Evolutionary conservation across 2,888 invertebrate genomes (phyloP), one percentile per base, ranked within the genome.

Genomic region (Drosophila ochracea): DNA sequence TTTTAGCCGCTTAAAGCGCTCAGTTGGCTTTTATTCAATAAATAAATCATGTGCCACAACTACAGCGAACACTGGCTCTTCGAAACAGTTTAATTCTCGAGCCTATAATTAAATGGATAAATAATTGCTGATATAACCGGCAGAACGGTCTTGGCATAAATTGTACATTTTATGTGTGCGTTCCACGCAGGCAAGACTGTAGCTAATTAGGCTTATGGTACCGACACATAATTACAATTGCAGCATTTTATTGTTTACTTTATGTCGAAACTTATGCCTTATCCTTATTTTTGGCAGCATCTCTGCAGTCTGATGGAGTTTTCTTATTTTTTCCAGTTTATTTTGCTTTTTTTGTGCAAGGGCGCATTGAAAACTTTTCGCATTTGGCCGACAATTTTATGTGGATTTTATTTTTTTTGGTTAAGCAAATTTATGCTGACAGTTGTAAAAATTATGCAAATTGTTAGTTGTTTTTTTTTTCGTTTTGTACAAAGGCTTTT

Each of bases 231-330:
- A 85, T 84, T 72, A 72, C 81, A 84, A 84, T 86, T 81, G 79
- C 59, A 75, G 58, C 84, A 76, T 77, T 86, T 79, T 69, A 84
- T 81, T 78, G 83, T 80, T 80, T 74, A 82, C 80, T 84, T 84
- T 86, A 84, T 86, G 74, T 60, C 58, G 30, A 76, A 85, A 85
- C 79, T 84, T 84, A 16, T 13, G 39, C 39, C 31, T 31, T 10
- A 10, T 31, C 41, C 64, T 62, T 43, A 47, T 25, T 41, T 39
- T 57, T 63, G n/a, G 25, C 50, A 53, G 11, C 53, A 35, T 52
- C 21, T 57, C 25, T 3, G 21, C 19, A 37, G 43, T 31, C 53
- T 19, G 28, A 39, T 47, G 39, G 43, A 64, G 41, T 57, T 61
- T 64, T 33, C 53, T 50, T 37, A 9, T 43, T 72, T 6, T 28